phyloP scores from a whole-genome alignment of 2,888 invertebrate genomes.

The Esperia sulphurella region DNA sequence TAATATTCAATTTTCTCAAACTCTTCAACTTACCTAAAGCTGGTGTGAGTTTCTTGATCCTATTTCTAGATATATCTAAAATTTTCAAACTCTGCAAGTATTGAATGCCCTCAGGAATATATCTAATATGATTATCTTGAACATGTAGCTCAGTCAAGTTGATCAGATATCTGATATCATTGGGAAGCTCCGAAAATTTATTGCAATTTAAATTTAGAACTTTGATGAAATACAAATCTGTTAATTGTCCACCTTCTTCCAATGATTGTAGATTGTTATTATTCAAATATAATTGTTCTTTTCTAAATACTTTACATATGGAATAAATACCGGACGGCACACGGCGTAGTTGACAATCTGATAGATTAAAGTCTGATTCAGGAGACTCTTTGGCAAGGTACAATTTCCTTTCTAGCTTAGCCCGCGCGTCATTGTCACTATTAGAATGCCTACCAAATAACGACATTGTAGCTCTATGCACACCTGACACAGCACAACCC shows the following conservation, averaged over 20 bases:
- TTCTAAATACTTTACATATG: conserved; percentile 89
- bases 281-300: conserved; percentile 83
- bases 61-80: conserved; percentile 86
- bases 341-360: conserved; percentile 85
- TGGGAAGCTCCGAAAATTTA: conserved; percentile 81
- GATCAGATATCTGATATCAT: conserved; percentile 81
- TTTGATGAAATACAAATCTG: conserved; percentile 83
- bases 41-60: conserved; percentile 81
- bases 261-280: conserved; percentile 84
- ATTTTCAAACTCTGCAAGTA: conserved; percentile 81
- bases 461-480: conserved; percentile 60
- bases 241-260: conserved; percentile 84
- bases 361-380: conserved; percentile 88
- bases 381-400: conserved; percentile 84
- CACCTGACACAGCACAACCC: conserved; percentile 69
- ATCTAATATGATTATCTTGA: conserved; percentile 84
- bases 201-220: conserved; percentile 84
- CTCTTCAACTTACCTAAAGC: conserved; percentile 81
- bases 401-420: conserved; percentile 62
- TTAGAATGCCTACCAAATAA: conserved; percentile 57
- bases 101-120: conserved; percentile 84
- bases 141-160: conserved; percentile 87
- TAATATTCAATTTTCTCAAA: conserved; percentile 81
- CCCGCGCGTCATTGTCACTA: conserved; percentile 43
- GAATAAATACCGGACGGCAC: conserved; percentile 89